These are phyloP conservation scores for Cirrhinus molitorella DNA, from an alignment of 2,797 vertebrate genomes.

Conservation along the genomic window DNA sequence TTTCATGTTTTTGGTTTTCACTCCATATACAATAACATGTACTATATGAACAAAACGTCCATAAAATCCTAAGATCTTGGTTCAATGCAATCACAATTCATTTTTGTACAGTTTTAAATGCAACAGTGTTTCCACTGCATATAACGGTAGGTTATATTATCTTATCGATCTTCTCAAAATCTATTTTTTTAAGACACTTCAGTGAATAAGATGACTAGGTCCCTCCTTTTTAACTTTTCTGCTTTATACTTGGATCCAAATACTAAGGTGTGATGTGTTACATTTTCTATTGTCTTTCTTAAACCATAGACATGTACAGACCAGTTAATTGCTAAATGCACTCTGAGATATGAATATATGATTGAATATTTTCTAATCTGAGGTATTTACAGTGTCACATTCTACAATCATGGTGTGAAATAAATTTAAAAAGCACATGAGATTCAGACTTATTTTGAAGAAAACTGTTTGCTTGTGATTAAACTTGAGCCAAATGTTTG, in stretches of 20 bases:
- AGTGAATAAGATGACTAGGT: background rate
- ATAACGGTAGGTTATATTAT: background rate
- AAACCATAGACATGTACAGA: background rate
- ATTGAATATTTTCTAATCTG: background rate
- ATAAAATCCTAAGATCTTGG: background rate
- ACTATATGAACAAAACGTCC: background rate
- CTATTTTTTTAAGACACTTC: background rate
- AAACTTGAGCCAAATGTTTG: background rate
- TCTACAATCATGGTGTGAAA: conserved; percentile 10
- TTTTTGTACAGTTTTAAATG: background rate
- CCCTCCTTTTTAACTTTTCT: background rate
- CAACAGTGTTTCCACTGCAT: background rate
- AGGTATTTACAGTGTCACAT: background rate
- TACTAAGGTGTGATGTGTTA: background rate
- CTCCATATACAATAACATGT: background rate
- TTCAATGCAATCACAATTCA: background rate
- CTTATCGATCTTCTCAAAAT: background rate
- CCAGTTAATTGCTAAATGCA: background rate
- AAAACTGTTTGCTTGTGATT: background rate
- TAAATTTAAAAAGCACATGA: conserved; percentile 15
- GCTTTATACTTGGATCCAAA: background rate
- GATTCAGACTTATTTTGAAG: background rate
- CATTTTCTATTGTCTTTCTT: no score
- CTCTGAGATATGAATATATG: background rate
- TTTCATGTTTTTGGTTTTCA: background rate